Base-by-base conservation (phyloP, 2,888 invertebrate genomes). In the Horisme vitalbata region DNA sequence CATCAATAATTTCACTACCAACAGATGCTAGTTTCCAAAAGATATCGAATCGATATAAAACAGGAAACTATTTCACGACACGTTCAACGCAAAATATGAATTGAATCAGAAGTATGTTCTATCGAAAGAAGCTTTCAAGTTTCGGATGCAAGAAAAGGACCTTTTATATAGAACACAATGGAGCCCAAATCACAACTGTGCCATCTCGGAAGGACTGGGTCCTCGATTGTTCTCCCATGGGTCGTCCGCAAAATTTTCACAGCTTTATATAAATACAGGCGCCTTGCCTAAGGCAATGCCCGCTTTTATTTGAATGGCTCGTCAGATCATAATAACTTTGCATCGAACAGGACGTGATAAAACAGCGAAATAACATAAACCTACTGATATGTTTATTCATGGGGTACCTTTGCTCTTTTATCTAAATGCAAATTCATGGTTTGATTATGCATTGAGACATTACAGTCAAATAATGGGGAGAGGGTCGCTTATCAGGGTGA, bases 241-340 rank as follows among this genome's bases (percentile, higher is more conserved):
- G 69, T 52, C 57, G 45, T 50, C 58, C 59, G 51, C 56, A 62
- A 69, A 65, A 68, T 70, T 70, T 70, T 66, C 63, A 57, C 67
- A 66, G 67, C 65, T 70, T 73, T 73, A 65, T 68, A 55, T 48
- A 59, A 59, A 64, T 57, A 63, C 60, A 52, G 52, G 47, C 44
- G 30, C 8, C 34, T 27, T 59, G 62, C 67, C 61, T 49, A 23
- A 62, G 62, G 67, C 54, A 45, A 61, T 69, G 14, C 31, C 28
- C 35, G 38, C 20, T 15, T 70, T 70, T 65, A 68, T 74, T 75
- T 70, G 63, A 71, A 75, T 70, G 63, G 64, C 63, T 68, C 65
- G 60, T 61, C 63, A 65, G 63, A 74, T 75, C 69, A 75, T 73
- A 69, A 73, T 74, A 74, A 70, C 62, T 69, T 58, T 56, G 55